These are phyloP conservation scores for Atherinomorus stipes DNA, from an alignment of 2,113 vertebrate genomes.

Conservation along the genomic window DNA sequence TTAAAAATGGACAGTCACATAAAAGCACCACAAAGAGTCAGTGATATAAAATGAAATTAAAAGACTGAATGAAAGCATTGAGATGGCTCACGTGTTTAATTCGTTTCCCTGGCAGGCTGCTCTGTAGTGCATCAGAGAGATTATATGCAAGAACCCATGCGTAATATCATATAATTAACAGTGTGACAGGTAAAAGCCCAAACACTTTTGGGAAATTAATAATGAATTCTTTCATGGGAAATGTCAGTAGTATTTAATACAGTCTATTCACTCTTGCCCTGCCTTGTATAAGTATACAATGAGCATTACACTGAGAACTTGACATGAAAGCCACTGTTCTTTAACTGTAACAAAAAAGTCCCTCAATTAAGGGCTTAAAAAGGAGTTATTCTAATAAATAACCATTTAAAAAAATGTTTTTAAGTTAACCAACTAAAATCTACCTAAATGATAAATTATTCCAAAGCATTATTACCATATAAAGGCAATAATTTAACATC, in stretches of 20 bases:
- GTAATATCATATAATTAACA: conserved; percentile 83
- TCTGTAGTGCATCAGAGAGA: conserved; percentile 72
- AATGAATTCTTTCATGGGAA: conserved; percentile 74
- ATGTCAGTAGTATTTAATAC: conserved; percentile 65
- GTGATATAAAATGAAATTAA: conserved; percentile 56
- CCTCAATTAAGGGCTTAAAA: background rate
- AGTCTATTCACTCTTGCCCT: conserved; percentile 36
- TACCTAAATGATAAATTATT: too few species aligned
- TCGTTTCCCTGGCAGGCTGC: conserved; percentile 68
- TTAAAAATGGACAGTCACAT: conserved; percentile 34
- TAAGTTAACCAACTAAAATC: background rate
- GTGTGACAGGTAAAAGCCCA: conserved; percentile 45
- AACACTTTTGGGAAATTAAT: conserved; percentile 62
- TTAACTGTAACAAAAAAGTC: background rate
- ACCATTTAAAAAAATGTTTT: background rate
- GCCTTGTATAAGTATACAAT: conserved; percentile 2
- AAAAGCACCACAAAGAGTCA: conserved; percentile 31
- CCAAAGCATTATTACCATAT: background rate
- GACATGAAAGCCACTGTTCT: background rate
- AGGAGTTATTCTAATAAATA: background rate
- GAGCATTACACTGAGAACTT: background rate
- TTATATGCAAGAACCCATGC: conserved; percentile 81
- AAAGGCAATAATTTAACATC: too few species aligned
- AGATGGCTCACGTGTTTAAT: conserved; percentile 73
- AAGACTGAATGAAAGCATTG: conserved; percentile 47